Evolutionary conservation across 2,797 vertebrate species (phyloP).

Genomic region (Pipistrellus pygmaeus): DNA sequence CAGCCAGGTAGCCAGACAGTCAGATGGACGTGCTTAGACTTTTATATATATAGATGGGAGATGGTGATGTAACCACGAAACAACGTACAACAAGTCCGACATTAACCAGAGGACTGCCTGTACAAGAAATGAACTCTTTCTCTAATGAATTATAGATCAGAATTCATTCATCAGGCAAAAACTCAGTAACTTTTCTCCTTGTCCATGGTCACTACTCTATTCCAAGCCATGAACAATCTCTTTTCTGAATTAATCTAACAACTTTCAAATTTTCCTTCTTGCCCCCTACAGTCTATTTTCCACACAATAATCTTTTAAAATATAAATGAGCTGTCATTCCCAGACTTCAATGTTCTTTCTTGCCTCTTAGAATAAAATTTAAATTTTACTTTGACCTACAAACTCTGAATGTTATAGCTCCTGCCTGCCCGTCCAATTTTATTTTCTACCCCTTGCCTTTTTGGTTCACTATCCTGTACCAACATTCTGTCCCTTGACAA

Average conservation of each 20-base stretch:
- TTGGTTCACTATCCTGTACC: not conserved
- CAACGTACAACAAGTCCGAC: too few species aligned
- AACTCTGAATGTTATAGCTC: not conserved
- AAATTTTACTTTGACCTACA: constrained; percentile 14
- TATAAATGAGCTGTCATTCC: not conserved
- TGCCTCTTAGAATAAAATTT: constrained; percentile 49
- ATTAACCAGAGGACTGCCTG: too few species aligned
- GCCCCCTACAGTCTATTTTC: not conserved
- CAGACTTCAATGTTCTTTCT: not conserved
- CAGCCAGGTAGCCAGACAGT: too few species aligned
- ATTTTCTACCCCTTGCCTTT: not conserved
- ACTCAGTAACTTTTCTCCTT: not conserved
- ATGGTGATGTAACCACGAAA: too few species aligned
- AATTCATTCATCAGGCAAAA: not conserved
- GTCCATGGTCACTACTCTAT: not conserved
- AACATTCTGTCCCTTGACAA: constrained; percentile 6
- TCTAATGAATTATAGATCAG: not conserved
- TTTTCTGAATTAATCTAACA: not conserved
- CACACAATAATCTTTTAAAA: constrained; percentile 24
- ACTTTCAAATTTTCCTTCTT: not conserved
- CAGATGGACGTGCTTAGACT: too few species aligned
- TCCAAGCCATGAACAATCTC: not conserved
- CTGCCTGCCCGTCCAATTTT: not conserved
- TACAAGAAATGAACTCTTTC: not conserved
- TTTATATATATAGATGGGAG: too few species aligned